Evolutionary conservation across 2,888 invertebrate genomes (phyloP).

Genomic region (Drepanosiphum platanoidis): DNA sequence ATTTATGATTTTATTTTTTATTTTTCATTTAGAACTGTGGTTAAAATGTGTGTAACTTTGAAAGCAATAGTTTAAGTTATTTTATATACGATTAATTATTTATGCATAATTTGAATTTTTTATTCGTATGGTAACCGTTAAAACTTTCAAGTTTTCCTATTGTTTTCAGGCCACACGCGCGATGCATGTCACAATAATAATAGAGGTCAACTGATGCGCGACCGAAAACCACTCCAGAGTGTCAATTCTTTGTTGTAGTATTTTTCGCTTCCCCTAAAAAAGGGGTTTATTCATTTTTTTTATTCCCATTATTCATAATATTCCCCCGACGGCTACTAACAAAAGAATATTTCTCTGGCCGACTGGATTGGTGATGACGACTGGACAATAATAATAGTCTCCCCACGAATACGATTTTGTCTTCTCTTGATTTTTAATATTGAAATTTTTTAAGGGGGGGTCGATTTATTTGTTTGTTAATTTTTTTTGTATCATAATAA

Average conservation of each 20-base stretch:
- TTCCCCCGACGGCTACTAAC: slow-evolving; percentile 34
- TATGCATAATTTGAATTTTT: neutral
- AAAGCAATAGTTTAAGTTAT: neutral
- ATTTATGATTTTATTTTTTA: no score
- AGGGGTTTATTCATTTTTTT: slow-evolving; percentile 36
- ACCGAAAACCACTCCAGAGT: slow-evolving; percentile 56
- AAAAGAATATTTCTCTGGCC: slow-evolving; percentile 42
- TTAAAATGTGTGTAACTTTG: no score
- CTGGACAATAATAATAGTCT: slow-evolving; percentile 51
- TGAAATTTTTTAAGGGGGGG: neutral
- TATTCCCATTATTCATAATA: slow-evolving; percentile 51
- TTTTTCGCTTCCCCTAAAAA: slow-evolving; percentile 47
- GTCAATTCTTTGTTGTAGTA: slow-evolving; percentile 49
- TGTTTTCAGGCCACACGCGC: slow-evolving; percentile 41
- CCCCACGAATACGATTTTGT: slow-evolving; percentile 20
- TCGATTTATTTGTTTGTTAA: slow-evolving; percentile 13
- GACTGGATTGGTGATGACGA: slow-evolving; percentile 29
- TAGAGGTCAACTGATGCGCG: slow-evolving; percentile 61
- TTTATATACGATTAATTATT: neutral
- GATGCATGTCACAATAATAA: slow-evolving; percentile 51
- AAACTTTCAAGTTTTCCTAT: slow-evolving; percentile 19
- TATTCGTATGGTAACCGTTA: slow-evolving; percentile 23
- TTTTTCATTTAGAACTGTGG: no score
- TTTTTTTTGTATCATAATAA: neutral
- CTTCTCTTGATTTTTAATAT: slow-evolving; percentile 20